These are phyloP conservation scores for Centrocercus urophasianus DNA, from an alignment of 2,113 vertebrate species.

Conservation along the genomic window DNA sequence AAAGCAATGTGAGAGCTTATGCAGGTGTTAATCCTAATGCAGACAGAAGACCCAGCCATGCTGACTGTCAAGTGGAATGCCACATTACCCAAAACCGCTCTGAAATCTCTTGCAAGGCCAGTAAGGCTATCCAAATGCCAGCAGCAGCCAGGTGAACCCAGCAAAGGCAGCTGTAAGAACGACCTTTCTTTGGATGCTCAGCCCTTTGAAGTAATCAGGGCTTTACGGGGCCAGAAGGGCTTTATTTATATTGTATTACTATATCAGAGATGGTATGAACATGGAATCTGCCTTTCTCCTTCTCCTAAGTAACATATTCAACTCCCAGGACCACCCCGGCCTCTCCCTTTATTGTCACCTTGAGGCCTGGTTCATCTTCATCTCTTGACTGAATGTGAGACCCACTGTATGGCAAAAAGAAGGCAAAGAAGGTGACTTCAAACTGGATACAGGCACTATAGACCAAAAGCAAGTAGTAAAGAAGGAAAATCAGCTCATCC, in stretches of 20 bases:
- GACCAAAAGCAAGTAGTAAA: too few relatives aligned
- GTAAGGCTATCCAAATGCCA: not conserved
- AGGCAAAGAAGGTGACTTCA: too few relatives aligned
- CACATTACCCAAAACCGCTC: fast-evolving
- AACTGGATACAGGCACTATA: too few relatives aligned
- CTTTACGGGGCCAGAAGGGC: not conserved
- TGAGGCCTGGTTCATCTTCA: not conserved
- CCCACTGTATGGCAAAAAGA: too few relatives aligned
- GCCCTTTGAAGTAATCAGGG: not conserved
- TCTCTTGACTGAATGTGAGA: not conserved
- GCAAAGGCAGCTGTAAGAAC: not conserved
- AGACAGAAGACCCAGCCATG: not conserved
- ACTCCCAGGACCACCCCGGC: not conserved
- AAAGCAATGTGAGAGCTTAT: fast-evolving
- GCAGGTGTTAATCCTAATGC: not conserved
- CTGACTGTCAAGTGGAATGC: not conserved
- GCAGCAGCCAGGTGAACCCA: not conserved
- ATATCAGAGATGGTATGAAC: not conserved
- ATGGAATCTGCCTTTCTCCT: not conserved
- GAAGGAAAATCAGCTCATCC: too few relatives aligned
- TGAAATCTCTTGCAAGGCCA: not conserved
- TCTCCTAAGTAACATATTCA: not conserved
- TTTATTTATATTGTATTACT: not conserved
- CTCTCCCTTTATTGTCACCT: not conserved
- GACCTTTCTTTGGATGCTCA: not conserved